A percentile compares a stretch with the other conserved stretches of the same genome.
Evolutionary conservation across 2,113 vertebrate genomes (phyloP).

Genomic region (Crypturellus undulatus): DNA sequence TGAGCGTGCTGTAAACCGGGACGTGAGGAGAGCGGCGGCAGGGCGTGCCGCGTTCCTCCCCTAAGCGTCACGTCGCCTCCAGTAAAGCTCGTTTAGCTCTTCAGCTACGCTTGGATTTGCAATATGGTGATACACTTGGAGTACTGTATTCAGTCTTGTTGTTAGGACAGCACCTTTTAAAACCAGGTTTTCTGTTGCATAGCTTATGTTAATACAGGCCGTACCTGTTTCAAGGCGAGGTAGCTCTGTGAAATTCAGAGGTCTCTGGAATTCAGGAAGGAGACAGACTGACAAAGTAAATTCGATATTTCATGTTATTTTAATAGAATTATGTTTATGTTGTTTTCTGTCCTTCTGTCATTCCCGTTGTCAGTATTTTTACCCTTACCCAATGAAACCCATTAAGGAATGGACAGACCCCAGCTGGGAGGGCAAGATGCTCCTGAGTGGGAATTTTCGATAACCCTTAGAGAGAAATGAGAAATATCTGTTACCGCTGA

Average conservation of each 20-base stretch:
- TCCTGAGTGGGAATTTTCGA: background rate
- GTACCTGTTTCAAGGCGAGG: rapidly evolving
- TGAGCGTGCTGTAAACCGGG: rapidly evolving
- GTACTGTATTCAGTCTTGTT: background rate
- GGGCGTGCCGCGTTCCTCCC: rapidly evolving
- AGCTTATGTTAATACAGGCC: background rate
- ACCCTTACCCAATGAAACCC: background rate
- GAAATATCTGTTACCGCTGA: background rate
- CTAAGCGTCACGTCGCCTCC: background rate
- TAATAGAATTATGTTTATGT: background rate
- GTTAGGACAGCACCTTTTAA: background rate
- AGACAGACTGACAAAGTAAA: background rate
- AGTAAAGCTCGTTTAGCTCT: background rate
- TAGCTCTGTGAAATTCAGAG: background rate
- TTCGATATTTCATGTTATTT: background rate
- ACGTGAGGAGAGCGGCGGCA: background rate
- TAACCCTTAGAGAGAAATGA: background rate
- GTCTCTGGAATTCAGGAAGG: background rate
- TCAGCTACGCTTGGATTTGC: background rate
- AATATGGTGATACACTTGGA: rapidly evolving
- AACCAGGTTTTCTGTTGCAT: background rate
- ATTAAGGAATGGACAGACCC: background rate
- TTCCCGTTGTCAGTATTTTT: background rate
- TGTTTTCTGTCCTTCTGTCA: background rate
- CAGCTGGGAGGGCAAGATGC: background rate